Base-by-base conservation (phyloP, 2,113 vertebrate genomes). In the Gymnorhina tibicen region DNA sequence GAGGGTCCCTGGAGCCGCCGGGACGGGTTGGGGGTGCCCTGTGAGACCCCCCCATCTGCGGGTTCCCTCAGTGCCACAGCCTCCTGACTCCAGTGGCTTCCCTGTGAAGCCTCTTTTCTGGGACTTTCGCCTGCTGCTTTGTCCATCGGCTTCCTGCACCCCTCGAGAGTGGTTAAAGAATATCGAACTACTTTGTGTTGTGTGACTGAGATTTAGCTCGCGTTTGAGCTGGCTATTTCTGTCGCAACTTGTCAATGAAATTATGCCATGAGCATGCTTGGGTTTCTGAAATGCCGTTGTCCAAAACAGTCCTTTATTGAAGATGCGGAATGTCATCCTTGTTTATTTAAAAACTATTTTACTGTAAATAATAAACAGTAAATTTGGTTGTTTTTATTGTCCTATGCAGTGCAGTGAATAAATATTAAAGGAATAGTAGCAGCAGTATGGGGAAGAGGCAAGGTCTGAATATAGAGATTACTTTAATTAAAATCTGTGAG, bases 401-500 rank as follows among this genome's bases (percentile, higher is more conserved):
- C 88, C 90, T 84, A 32, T 79, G 63, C 16, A 27, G 35, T 84
- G 27, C 47, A 49, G 33, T 83, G 59, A 88, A 50, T 86, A 94
- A 88, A 78, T 26, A 72, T 39, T 84, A 81, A 81, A 88, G 62
- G 37, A 90, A 8, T 74, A 86, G n/a, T 64, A 70, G 39, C 16
- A 93, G 46, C 28, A 63, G 72, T 42, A 39, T 80, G 32, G 47
- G 50, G 13, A 59, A 49, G 50, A 60, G 37, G 12, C 73, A 66
- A 81, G 32, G 58, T 69, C 64, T 86, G 64, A 62, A 87, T 52
- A 10, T 19, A 83, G 55, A 87, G 72, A 88, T 85, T 82, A 46
- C 39, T 92, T 92, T 95, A 97, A 96, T 95, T 96, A 93, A 95
- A 93, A 91, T 94, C 90, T 88, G 37, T n/a, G 55, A 84, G 75